Base-by-base conservation (phyloP, 2,113 vertebrate species). In the Sapajus apella region DNA sequence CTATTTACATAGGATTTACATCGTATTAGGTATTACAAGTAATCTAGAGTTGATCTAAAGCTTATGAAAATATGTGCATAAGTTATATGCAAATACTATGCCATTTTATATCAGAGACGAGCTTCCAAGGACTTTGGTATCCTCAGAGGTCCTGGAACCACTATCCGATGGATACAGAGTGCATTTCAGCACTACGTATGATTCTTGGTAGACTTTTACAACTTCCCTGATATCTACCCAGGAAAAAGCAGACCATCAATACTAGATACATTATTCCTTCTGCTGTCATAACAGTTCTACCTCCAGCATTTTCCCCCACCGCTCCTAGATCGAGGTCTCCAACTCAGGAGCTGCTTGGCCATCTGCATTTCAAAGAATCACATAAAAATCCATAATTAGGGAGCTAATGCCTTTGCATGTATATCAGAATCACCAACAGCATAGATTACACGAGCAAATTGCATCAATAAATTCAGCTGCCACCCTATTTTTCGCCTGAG, bases 331-430 rank as follows among this genome's bases (percentile, higher is more conserved):
- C 37, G 20, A 56, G 32, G 16, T 16, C 66, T n/a, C 52, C 61
- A 23, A 30, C 82, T 40, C 27, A 27, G 61, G 27, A 7, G 35
- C 47, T 56, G 20, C 35, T 40, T 7, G 18, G 23, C 40, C 82
- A 95, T 84, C 70, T 70, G 56, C 72, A 52, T 55, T 66, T 66
- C 81, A 85, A 66, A 92, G 58, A 50, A 85, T 16, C 55, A 17
- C 43, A 40, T 91, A 50, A 73, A 96, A 94, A 94, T 79, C 32
- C 76, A 27, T 79, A 73, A 93, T 72, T 72, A 85, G 50, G 72
- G 84, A 52, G 76, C 64, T 70, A 81, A 61, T 23, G 58, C 45
- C 40, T 80, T 30, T 64, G 43, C 64, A 87, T 55, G 27, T 21
- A 37, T 68, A 91, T 77, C 86, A 80, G 83, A 89, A 87, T 73